Conservation (phyloP, 2,888 invertebrate genomes). For the Cremastinae sp. region DNA sequence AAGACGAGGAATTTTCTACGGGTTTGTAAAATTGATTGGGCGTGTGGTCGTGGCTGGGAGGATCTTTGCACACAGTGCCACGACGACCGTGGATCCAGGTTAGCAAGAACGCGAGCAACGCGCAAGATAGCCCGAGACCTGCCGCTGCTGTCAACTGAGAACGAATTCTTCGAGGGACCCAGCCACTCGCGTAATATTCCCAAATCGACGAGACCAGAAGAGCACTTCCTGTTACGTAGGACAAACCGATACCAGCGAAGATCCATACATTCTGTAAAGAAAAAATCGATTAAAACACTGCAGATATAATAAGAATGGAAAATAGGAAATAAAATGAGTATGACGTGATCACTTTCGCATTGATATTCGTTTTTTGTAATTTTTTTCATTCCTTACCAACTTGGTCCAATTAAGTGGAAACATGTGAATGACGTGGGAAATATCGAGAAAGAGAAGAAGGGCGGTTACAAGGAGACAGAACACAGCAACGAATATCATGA, state of each 20-base stretch:
- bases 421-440: slow-evolving; percentile 88
- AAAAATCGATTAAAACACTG: not conserved
- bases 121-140: slow-evolving; percentile 76
- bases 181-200: slow-evolving; percentile 84
- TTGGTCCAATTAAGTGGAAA: slow-evolving; percentile 91
- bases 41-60: slow-evolving; percentile 71
- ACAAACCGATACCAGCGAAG: slow-evolving; percentile 87
- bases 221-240: slow-evolving; percentile 86
- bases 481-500: slow-evolving; percentile 89
- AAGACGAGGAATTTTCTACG: slow-evolving; percentile 78
- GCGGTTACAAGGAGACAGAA: slow-evolving; percentile 88
- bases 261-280: slow-evolving; percentile 86
- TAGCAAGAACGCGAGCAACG: slow-evolving; percentile 75
- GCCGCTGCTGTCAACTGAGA: slow-evolving; percentile 83
- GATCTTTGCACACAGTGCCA: slow-evolving; percentile 70
- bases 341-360: too few species aligned
- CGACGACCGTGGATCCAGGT: slow-evolving; percentile 76
- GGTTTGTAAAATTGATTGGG: slow-evolving; percentile 77
- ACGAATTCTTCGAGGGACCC: slow-evolving; percentile 88
- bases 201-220: slow-evolving; percentile 86
- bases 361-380: too few species aligned
- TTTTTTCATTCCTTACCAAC: slow-evolving; percentile 83
- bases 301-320: not conserved
- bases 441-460: slow-evolving; percentile 89
- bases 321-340: not conserved